These are phyloP conservation scores for Rhizomys pruinosus DNA, from an alignment of 2,113 vertebrate species.

Conservation along the genomic window DNA sequence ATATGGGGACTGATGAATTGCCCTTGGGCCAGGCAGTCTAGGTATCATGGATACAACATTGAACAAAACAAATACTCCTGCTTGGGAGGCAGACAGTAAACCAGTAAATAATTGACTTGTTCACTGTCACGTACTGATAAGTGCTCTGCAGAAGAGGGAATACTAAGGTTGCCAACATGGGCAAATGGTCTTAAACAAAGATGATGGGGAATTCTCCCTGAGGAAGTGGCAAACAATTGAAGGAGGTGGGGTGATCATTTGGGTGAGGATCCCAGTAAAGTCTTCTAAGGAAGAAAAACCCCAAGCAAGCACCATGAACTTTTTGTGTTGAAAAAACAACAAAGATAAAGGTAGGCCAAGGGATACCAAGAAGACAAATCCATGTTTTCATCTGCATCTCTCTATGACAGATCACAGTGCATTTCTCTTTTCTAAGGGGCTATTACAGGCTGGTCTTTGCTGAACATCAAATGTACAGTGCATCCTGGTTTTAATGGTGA, in stretches of 20 bases:
- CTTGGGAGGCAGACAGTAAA: background rate
- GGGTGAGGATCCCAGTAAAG: background rate
- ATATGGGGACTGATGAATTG: background rate
- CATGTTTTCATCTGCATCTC: accelerated
- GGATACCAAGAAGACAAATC: background rate
- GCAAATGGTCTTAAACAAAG: background rate
- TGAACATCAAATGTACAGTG: background rate
- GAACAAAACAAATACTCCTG: background rate
- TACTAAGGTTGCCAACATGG: background rate
- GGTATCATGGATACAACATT: background rate
- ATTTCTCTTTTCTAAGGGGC: background rate
- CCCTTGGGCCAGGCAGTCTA: background rate
- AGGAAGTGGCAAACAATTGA: background rate
- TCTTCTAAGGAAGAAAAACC: background rate
- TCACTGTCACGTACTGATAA: background rate
- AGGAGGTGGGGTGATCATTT: background rate
- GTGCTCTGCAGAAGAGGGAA: background rate
- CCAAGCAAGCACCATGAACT: background rate
- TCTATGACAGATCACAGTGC: background rate
- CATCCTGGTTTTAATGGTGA: background rate
- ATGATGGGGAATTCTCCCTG: background rate
- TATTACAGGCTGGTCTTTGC: background rate
- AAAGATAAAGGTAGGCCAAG: background rate
- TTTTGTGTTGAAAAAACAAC: background rate
- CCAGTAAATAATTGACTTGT: background rate